These are phyloP conservation scores for Atherix ibis DNA, from an alignment of 2,888 invertebrate genomes.

Conservation along the genomic window DNA sequence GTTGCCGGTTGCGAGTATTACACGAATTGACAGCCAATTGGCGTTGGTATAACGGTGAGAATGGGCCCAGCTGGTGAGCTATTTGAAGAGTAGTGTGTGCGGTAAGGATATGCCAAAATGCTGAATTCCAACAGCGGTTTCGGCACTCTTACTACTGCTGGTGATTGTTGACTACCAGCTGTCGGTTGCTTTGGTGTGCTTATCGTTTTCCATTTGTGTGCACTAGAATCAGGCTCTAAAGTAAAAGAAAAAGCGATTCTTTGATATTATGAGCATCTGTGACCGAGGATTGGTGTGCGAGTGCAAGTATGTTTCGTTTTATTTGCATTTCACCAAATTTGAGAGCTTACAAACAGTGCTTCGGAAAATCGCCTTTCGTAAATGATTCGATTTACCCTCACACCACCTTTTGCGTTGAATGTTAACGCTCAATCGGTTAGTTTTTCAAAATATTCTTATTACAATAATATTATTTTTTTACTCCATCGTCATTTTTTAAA, in stretches of 20 bases:
- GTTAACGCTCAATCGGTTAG: too few species aligned
- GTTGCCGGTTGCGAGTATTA: too few species aligned
- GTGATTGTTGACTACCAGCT: background rate
- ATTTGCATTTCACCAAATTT: conserved; percentile 7
- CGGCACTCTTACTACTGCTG: too few species aligned
- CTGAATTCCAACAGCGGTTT: background rate
- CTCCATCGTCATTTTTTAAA: too few species aligned
- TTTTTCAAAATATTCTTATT: too few species aligned
- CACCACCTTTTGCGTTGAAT: too few species aligned
- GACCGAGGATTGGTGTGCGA: conserved; percentile 13
- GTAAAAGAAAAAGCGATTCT: conserved; percentile 10
- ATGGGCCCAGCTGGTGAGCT: conserved; percentile 11
- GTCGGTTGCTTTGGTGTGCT: background rate
- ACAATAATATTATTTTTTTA: too few species aligned
- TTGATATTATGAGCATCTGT: conserved; percentile 12
- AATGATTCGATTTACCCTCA: too few species aligned
- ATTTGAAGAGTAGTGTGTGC: conserved; percentile 7
- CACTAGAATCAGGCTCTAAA: conserved; percentile 10
- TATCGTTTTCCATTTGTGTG: conserved; percentile 3
- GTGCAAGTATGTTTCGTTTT: conserved; percentile 8
- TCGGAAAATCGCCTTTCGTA: too few species aligned
- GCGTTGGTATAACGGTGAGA: conserved; percentile 12
- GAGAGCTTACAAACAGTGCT: too few species aligned
- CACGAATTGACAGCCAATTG: conserved; percentile 11
- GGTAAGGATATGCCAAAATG: conserved; percentile 4